These are phyloP conservation scores for Phoebastria nigripes DNA, from an alignment of 2,797 vertebrate genomes.

Conservation along the genomic window DNA sequence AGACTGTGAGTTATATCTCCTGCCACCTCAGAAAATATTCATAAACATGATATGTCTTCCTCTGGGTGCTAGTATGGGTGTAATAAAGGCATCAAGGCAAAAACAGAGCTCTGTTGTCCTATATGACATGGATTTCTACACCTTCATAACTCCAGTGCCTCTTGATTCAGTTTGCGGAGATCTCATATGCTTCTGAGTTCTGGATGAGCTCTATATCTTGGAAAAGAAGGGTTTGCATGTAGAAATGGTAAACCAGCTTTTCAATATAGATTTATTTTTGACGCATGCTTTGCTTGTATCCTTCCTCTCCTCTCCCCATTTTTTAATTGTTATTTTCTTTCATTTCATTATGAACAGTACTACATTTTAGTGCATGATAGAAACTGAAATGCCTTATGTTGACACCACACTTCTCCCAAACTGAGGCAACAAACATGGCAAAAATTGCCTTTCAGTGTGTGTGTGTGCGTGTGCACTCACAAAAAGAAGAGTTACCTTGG, in stretches of 20 bases:
- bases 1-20: background rate
- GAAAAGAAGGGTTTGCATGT: background rate
- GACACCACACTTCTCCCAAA: background rate
- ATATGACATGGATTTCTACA: background rate
- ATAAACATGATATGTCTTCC: background rate
- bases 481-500: background rate
- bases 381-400: background rate
- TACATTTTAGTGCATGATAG: background rate
- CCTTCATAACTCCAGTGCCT: background rate
- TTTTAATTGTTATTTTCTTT: background rate
- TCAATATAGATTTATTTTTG: background rate
- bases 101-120: background rate
- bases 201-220: background rate
- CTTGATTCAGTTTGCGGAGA: background rate
- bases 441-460: background rate
- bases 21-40: background rate
- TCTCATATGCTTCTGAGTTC: background rate
- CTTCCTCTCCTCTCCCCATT: background rate
- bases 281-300: background rate
- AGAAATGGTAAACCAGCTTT: background rate
- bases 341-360: background rate
- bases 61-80: background rate
- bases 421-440: background rate
- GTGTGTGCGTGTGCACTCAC: too few relatives aligned
- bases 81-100: background rate